A percentile compares a stretch with the other conserved stretches of the same genome.
Conservation (phyloP, 2,888 invertebrate genomes). For the Hoplodrina ambigua region DNA sequence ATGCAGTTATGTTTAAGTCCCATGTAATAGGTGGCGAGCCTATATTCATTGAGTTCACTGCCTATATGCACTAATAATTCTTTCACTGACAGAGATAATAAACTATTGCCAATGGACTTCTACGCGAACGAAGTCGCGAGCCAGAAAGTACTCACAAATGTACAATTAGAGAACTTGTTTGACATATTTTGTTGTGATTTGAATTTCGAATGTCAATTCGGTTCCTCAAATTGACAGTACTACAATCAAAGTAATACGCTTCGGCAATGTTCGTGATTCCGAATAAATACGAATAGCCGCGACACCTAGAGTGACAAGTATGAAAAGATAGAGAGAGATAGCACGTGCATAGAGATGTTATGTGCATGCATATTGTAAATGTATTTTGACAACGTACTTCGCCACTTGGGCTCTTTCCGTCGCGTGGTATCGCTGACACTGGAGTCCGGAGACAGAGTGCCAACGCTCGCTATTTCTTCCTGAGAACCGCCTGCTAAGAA, state of each 20-base stretch:
- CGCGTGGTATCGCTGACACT: constrained; percentile 85
- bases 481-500: constrained; percentile 82
- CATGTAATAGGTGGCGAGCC: no score
- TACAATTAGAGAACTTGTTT: no score
- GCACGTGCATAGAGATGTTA: not conserved
- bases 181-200: no score
- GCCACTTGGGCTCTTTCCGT: constrained; percentile 88
- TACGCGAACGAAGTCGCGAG: no score
- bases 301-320: not conserved
- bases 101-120: no score
- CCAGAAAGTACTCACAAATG: no score
- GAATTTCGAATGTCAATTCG: no score
- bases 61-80: no score
- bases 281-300: not conserved
- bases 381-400: constrained; percentile 80
- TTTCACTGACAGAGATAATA: no score
- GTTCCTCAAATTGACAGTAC: not conserved
- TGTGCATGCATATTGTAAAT: constrained; percentile 21
- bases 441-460: constrained; percentile 85
- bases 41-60: no score
- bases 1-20: no score
- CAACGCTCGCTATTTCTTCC: constrained; percentile 86
- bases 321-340: not conserved
- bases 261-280: not conserved
- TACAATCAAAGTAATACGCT: not conserved